Percentiles rank a stretch among this genome's conserved stretches.
phyloP scores from a whole-genome alignment of 2,888 invertebrate genomes.

The Resseliella maxima region DNA sequence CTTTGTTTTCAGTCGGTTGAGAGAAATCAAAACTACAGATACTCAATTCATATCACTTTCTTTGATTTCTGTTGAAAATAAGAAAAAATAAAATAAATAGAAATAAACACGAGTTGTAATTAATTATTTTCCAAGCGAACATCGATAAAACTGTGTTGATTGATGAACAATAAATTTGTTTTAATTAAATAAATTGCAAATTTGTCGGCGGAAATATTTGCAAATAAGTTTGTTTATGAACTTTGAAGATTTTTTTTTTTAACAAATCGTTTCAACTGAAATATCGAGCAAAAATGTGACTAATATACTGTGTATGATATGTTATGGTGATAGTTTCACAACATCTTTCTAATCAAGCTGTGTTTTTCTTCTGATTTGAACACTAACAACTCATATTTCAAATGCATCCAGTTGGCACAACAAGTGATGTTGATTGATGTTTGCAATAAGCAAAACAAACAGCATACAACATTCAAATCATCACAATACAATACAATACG shows the following conservation, averaged over 20 bases:
- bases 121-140: not conserved
- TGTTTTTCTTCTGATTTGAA: not conserved
- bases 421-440: not conserved
- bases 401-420: not conserved
- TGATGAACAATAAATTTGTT: not conserved
- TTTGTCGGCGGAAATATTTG: not conserved
- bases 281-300: not conserved
- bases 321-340: not conserved
- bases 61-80: not conserved
- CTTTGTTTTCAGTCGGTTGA: not conserved
- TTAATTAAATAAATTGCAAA: not conserved
- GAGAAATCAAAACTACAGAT: not conserved
- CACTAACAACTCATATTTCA: not conserved
- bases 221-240: not conserved
- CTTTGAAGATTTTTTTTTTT: not conserved
- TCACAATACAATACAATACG: not conserved
- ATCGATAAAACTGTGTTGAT: not conserved
- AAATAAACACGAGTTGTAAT: not conserved
- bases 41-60: constrained; percentile 44
- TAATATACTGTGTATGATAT: not conserved
- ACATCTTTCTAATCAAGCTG: not conserved
- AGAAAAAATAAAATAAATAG: not conserved
- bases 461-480: constrained; percentile 1
- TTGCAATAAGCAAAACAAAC: not conserved
- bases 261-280: not conserved